Evolutionary conservation across 2,797 vertebrate species (phyloP).

Genomic region (Florisuga fusca): DNA sequence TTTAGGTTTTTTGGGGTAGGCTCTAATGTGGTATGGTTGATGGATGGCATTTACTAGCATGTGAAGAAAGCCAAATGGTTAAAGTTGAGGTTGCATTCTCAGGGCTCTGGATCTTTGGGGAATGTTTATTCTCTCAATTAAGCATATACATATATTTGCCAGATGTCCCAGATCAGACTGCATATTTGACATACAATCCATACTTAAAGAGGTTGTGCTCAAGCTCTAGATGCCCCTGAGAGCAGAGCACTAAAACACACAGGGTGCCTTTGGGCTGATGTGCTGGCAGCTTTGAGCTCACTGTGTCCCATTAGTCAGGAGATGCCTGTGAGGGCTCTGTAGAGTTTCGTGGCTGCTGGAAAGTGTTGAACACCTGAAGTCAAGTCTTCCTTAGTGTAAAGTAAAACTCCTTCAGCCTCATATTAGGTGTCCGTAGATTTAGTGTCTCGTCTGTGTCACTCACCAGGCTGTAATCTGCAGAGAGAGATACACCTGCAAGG

Average conservation of each 20-base stretch:
- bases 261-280: neutral
- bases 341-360: neutral
- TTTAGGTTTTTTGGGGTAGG: neutral
- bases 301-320: neutral
- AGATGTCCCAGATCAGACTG: constrained; percentile 4
- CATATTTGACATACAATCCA: neutral
- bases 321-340: neutral
- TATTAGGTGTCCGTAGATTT: neutral
- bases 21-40: neutral
- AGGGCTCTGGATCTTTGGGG: neutral
- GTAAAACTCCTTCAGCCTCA: neutral
- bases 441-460: neutral
- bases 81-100: constrained; percentile 20
- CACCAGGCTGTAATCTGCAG: neutral
- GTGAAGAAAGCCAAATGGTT: constrained; percentile 29
- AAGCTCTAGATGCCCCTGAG: neutral
- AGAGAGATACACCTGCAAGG: neutral
- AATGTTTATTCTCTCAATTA: constrained; percentile 35
- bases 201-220: neutral
- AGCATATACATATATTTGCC: neutral
- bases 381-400: neutral
- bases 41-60: neutral
- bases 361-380: fast-evolving
- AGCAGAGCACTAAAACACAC: fast-evolving
- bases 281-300: neutral